Base-by-base conservation (phyloP, 2,113 vertebrate species). In the Seriola quinqueradiata region DNA sequence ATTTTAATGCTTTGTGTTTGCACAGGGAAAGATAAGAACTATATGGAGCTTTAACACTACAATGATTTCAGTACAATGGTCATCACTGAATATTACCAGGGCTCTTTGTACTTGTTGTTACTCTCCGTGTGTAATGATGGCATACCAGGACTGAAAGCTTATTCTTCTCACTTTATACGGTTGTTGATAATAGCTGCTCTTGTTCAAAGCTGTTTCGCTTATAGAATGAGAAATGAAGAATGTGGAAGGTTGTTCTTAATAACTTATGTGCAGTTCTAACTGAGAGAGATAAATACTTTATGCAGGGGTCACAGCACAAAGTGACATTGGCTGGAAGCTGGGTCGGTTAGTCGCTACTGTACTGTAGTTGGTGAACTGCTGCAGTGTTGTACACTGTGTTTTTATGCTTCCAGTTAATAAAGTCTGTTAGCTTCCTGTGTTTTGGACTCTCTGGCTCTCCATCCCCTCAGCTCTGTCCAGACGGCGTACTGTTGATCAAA, bases 121-220 rank as follows among this genome's bases (percentile, higher is more conserved):
- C 16, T 63, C 23, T 12, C n/a, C 54, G 8, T 69, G 55, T 64
- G 63, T 70, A 21, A 69, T 32, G 8, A 83, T 46, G 75, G 67
- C 13, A 11, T 44, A 73, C 36, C 23, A 2, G 17, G 7, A 28
- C 3, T 48, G 48, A 52, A 64, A 25, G 16, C 11, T 4, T 48
- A 11, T 69, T 79, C 42, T 46, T 61, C 17, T 40, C 4, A 8
- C 32, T 34, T 23, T 34, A 69, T 65, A 65, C 48, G 55, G 38
- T n/a, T 42, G 11, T 5, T 0, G 2, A 14, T 61, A 21, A 63
- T 10, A 58, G 12, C 3, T 17, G 12, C 25, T 65, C 50, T 32
- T 50, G 28, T n/a, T 79, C 2, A 36, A 21, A 0, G 42, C 21
- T 44, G 5, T 70, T 79, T 42, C 13, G 23, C 28, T 16, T 32